Evolutionary conservation across 2,888 invertebrate species (phyloP), one percentile per base, ranked within the genome.

Genomic region (Epirrhoe alternata): DNA sequence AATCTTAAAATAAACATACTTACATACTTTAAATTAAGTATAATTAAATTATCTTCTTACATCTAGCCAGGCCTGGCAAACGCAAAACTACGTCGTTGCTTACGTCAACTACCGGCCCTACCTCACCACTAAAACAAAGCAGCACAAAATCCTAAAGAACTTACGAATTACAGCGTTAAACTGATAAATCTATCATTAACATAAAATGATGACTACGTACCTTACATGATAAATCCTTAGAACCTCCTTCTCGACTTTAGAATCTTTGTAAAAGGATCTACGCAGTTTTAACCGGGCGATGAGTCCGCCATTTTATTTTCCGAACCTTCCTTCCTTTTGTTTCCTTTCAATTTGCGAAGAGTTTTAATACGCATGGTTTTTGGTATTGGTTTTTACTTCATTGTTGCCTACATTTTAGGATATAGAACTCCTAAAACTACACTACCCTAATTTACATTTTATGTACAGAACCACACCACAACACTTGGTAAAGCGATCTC

Each of bases 211-310:
- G 64, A 73, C 73, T 82, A 85, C 86, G 82, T 83, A 87, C 87
- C 87, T 87, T 77, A 79, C 76, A 77, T 79, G 51, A 57, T 74
- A 53, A 55, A 73, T 83, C 78, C 81, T 76, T 74, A 73, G 70
- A 75, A 73, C 74, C 72, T 76, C 77, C 77, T 77, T 80, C 75
- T 70, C 70, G 74, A 72, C 72, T 61, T 75, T 72, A 74, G 61
- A 67, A 73, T 66, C 74, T 73, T 76, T 77, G 77, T 75, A 76
- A 73, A 74, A 73, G 76, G 74, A 78, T 80, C 75, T 83, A 82
- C 81, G 80, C 80, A 81, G 78, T 77, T 73, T 63, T 77, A 87
- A 84, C 88, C 87, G 85, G 86, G 86, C 86, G 89, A 87, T 80
- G 87, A 80, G 78, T 85, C 84, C 78, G 89, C 87, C 89, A 89